phyloP scores from a whole-genome alignment of 2,113 vertebrate genomes.

The Pimephales promelas region DNA sequence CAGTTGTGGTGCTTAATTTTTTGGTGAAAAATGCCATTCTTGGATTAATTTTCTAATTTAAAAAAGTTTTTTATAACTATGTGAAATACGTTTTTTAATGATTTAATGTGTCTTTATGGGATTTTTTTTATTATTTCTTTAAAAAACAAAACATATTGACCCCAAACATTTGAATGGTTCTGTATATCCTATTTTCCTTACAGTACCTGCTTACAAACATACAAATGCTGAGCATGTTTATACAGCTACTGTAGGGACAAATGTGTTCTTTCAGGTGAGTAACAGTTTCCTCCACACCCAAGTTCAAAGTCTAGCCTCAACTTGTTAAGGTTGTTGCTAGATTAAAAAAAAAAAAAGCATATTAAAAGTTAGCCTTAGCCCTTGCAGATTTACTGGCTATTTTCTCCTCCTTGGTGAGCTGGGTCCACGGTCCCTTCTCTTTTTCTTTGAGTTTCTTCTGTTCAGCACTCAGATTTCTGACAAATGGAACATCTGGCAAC shows the following conservation, averaged over 20 bases:
- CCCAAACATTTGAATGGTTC: background rate
- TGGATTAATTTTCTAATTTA: too few species aligned
- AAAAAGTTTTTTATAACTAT: too few species aligned
- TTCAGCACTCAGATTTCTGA: slow-evolving; percentile 59
- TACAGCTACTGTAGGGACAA: background rate
- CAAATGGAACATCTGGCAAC: slow-evolving; percentile 64
- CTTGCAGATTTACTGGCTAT: slow-evolving; percentile 60
- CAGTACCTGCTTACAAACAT: background rate
- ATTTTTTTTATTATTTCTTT: too few species aligned
- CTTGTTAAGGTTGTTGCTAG: background rate
- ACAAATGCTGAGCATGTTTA: background rate
- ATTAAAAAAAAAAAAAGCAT: background rate
- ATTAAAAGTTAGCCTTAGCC: background rate
- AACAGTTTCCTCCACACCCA: slow-evolving; percentile 4
- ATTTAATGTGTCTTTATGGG: too few species aligned
- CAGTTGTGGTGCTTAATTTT: too few species aligned
- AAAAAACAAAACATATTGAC: background rate
- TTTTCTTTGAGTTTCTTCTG: slow-evolving; percentile 69
- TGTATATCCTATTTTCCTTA: background rate
- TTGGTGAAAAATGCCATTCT: too few species aligned
- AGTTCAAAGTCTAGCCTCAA: slow-evolving; percentile 17
- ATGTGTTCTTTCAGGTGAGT: background rate
- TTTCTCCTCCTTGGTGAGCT: slow-evolving; percentile 68
- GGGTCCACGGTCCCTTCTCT: slow-evolving; percentile 67
- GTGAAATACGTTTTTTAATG: too few species aligned